These are phyloP conservation scores for Metaphire vulgaris DNA, from an alignment of 1,140 invertebrate genomes.

Conservation along the genomic window DNA sequence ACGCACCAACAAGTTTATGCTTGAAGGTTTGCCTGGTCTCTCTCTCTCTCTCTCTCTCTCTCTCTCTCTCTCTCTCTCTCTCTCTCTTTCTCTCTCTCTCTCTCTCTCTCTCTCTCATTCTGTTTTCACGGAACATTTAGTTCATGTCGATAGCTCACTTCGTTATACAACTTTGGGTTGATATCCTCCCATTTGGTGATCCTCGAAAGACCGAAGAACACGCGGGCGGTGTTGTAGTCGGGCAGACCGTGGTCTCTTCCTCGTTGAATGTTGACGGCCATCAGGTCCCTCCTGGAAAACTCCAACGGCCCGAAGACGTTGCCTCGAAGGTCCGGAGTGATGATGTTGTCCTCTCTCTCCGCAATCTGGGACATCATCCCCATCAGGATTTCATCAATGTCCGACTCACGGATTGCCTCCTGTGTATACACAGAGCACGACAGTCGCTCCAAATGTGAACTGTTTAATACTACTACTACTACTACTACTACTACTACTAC, in stretches of 20 bases:
- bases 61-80: too few species aligned
- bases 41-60: too few species aligned
- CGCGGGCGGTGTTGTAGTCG: slow-evolving; percentile 37
- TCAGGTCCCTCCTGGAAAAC: slow-evolving; percentile 87
- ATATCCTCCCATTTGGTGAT: slow-evolving; percentile 36
- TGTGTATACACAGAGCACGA: too few species aligned
- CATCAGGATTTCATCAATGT: slow-evolving; percentile 27
- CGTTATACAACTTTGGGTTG: slow-evolving; percentile 30
- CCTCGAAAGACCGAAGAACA: slow-evolving; percentile 32
- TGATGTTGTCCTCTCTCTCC: slow-evolving; percentile 26
- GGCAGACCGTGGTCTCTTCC: slow-evolving; percentile 93
- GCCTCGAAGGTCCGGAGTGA: slow-evolving; percentile 49
- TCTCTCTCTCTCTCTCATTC: too few species aligned
- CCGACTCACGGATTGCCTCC: slow-evolving; percentile 20
- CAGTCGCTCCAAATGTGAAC: too few species aligned
- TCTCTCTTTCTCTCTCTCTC: too few species aligned
- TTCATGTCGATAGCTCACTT: not conserved
- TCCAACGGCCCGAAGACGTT: slow-evolving; percentile 97
- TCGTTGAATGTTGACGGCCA: slow-evolving; percentile 94
- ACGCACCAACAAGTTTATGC: too few species aligned
- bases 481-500: not conserved
- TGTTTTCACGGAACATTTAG: too few species aligned
- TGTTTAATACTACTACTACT: not conserved
- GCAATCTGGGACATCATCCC: slow-evolving; percentile 28
- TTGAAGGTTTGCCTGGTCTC: too few species aligned